Evolutionary conservation across 2,113 vertebrate species (phyloP), one percentile per base, ranked within the genome.

Genomic region (Lophura nycthemera): DNA sequence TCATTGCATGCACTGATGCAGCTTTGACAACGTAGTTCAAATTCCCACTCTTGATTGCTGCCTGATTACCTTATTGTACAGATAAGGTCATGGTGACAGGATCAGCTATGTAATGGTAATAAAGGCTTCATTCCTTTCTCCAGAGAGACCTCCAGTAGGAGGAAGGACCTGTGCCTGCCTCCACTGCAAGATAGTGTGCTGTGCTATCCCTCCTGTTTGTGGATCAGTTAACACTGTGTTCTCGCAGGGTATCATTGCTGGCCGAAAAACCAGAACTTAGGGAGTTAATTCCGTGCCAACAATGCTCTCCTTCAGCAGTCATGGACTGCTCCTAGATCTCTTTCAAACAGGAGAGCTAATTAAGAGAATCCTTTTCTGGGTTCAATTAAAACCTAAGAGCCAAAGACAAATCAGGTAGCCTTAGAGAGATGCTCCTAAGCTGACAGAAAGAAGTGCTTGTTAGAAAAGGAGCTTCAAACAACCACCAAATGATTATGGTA

Each of bases 261-360:
- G 61, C 27, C 40, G 77, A 59, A 86, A 84, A 88, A 85, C 4
- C 63, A 84, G 88, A 84, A 79, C 2, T 70, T 34, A 19, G 13
- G 38, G 61, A 95, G 83, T 95, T 92, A 96, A 94, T 87, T 79
- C 64, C 34, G 69, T 83, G 59, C 54, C 82, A 93, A 61, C 89
- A 42, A n/a, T 90, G 9, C 59, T 61, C 12, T 90, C 57, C 82
- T 76, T 74, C 57, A 82, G 63, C 52, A 75, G 9, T 83, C 38
- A 36, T 56, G 36, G 73, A 89, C 83, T 72, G 25, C 11, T 86
- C 71, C 91, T 89, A 89, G 59, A 94, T 64, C 61, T 86, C 40
- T 81, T 91, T 96, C 81, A 83, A 71, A n/a, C 73, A 74, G 45
- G 24, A 83, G 10, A 22, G 83, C 65, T 95, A 91, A 96, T 92